phyloP scores from a whole-genome alignment of 2,797 vertebrate species.

The Macrochelys suwanniensis region DNA sequence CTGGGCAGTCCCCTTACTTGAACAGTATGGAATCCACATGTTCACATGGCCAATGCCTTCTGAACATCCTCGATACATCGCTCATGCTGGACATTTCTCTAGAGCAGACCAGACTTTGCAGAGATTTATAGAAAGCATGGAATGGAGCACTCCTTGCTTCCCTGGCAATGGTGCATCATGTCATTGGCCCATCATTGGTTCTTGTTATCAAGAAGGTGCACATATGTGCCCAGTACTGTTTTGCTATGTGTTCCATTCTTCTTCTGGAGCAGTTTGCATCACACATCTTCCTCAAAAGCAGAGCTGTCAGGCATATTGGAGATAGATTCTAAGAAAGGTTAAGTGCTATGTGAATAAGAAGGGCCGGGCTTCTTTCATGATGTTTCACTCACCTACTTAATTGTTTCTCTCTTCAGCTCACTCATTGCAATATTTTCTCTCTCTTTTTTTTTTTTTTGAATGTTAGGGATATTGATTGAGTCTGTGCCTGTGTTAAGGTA shows the following conservation, averaged over 20 bases:
- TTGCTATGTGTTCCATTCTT: not conserved
- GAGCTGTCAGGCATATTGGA: no score
- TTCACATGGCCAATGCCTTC: not conserved
- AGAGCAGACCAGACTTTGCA: not conserved
- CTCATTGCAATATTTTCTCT: no score
- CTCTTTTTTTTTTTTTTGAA: no score
- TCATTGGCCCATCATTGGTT: fast-evolving
- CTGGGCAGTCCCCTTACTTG: not conserved
- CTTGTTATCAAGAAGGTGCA: not conserved
- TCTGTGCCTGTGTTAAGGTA: no score
- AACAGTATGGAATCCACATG: not conserved
- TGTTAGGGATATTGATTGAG: no score
- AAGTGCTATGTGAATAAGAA: no score
- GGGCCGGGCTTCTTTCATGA: no score
- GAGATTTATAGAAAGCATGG: not conserved
- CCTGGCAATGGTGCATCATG: fast-evolving
- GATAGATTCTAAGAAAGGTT: no score
- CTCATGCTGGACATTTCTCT: not conserved
- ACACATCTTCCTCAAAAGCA: not conserved
- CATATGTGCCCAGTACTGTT: fast-evolving
- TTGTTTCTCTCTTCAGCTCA: no score
- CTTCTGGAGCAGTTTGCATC: not conserved
- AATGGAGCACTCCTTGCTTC: not conserved
- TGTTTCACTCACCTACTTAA: no score
- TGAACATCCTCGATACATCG: not conserved